Conservation (phyloP, 2,797 vertebrate genomes). For the Echiichthys vipera region DNA sequence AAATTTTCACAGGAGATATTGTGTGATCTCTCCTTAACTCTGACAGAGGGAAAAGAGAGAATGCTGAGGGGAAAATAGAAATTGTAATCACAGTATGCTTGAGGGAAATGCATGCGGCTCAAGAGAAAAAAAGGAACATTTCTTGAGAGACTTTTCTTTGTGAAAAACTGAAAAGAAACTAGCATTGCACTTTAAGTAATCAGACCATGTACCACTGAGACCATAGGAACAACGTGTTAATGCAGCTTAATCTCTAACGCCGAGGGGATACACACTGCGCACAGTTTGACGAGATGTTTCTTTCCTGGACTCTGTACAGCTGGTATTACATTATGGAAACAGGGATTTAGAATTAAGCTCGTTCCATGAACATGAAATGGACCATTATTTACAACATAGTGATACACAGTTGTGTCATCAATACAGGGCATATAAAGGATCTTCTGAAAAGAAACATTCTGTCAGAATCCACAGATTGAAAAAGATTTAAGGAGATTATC, state of each 20-base stretch:
- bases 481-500: too few relatives aligned
- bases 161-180: slow-evolving; percentile 60
- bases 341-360: slow-evolving; percentile 57
- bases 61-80: slow-evolving; percentile 61
- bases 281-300: slow-evolving; percentile 42
- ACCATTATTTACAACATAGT: slow-evolving; percentile 43
- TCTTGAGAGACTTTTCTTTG: slow-evolving; percentile 55
- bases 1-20: slow-evolving; percentile 63
- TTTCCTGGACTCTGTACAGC: slow-evolving; percentile 37
- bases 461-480: not conserved
- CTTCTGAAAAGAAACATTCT: not conserved
- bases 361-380: slow-evolving; percentile 53
- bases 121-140: slow-evolving; percentile 53
- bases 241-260: slow-evolving; percentile 69
- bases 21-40: slow-evolving; percentile 70
- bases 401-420: slow-evolving; percentile 31
- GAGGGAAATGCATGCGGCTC: slow-evolving; percentile 69
- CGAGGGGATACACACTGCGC: slow-evolving; percentile 55
- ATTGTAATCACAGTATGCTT: slow-evolving; percentile 77
- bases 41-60: slow-evolving; percentile 66
- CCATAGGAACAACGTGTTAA: slow-evolving; percentile 66
- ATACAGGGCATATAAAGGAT: slow-evolving; percentile 6
- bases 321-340: slow-evolving; percentile 52
- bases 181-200: slow-evolving; percentile 69
- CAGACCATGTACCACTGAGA: slow-evolving; percentile 58